A percentile compares a stretch with the other conserved stretches of the same genome.
These are phyloP conservation scores for Argyrosomus regius DNA, from an alignment of 2,797 vertebrate genomes.

Conservation along the genomic window DNA sequence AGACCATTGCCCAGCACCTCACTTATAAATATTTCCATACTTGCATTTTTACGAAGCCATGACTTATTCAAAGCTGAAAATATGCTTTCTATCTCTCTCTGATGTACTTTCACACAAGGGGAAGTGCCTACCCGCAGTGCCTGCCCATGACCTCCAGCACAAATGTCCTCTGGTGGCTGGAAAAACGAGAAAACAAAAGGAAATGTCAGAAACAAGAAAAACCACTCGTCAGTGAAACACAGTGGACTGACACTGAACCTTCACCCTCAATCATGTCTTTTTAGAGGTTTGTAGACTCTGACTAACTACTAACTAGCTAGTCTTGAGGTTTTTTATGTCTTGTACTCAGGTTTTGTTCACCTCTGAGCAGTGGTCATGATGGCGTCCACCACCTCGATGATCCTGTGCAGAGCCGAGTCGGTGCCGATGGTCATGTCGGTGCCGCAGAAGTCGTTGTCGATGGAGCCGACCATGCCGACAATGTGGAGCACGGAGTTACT, in stretches of 20 bases:
- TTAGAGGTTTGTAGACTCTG: too few species aligned
- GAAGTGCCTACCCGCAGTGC: conserved; percentile 92
- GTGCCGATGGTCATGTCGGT: conserved; percentile 99
- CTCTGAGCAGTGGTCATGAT: conserved; percentile 99
- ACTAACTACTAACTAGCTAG: background rate
- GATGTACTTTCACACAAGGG: background rate
- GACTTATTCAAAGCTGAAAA: background rate
- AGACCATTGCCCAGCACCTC: background rate
- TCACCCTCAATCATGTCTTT: background rate
- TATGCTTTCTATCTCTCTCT: background rate
- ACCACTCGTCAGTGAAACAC: background rate
- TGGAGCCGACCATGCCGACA: conserved; percentile 98
- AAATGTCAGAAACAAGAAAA: conserved; percentile 2
- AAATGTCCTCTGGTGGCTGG: conserved; percentile 98
- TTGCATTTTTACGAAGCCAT: background rate
- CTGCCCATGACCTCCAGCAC: conserved; percentile 98
- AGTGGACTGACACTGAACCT: background rate
- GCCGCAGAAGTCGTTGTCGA: conserved; percentile 99
- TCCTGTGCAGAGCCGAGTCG: conserved; percentile 96
- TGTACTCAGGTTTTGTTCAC: conserved; percentile 69
- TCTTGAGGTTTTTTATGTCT: background rate
- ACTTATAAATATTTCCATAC: background rate
- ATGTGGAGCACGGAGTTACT: conserved; percentile 91
- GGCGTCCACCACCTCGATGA: conserved; percentile 98
- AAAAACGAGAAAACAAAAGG: conserved; percentile 25